phyloP scores from a whole-genome alignment of 2,113 vertebrate genomes.

The Chloropsis cyanopogon region DNA sequence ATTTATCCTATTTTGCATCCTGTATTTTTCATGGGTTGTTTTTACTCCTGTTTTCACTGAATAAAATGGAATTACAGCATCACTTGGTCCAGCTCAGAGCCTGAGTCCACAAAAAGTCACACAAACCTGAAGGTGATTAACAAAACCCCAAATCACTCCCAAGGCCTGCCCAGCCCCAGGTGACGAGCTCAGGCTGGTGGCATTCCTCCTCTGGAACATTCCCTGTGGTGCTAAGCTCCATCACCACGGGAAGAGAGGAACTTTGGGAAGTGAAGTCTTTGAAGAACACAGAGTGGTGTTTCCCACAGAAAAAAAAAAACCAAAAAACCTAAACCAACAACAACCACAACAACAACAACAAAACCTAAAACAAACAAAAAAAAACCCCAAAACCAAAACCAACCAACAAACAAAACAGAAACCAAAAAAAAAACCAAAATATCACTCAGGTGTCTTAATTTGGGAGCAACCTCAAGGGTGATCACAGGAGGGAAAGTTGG shows the following conservation, averaged over 20 bases:
- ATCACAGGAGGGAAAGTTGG: background rate
- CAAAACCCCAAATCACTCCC: background rate
- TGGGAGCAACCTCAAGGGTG: background rate
- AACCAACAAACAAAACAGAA: background rate
- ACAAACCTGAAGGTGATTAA: background rate
- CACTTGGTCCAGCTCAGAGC: background rate
- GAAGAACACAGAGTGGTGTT: background rate
- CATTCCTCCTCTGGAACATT: conserved; percentile 20
- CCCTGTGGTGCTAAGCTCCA: background rate
- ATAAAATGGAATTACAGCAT: background rate
- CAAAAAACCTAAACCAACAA: background rate
- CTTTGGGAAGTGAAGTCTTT: background rate
- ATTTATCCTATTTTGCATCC: background rate
- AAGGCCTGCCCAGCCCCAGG: background rate
- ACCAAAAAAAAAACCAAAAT: background rate
- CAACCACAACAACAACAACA: background rate
- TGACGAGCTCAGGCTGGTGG: background rate
- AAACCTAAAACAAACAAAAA: background rate
- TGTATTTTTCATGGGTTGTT: fast-evolving
- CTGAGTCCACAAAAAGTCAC: background rate
- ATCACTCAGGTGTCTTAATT: background rate
- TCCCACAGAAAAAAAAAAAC: background rate
- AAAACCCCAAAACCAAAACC: background rate
- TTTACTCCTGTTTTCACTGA: background rate
- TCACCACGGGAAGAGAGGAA: background rate